phyloP scores from a whole-genome alignment of 2,797 vertebrate genomes.

The Scleropages formosus region DNA sequence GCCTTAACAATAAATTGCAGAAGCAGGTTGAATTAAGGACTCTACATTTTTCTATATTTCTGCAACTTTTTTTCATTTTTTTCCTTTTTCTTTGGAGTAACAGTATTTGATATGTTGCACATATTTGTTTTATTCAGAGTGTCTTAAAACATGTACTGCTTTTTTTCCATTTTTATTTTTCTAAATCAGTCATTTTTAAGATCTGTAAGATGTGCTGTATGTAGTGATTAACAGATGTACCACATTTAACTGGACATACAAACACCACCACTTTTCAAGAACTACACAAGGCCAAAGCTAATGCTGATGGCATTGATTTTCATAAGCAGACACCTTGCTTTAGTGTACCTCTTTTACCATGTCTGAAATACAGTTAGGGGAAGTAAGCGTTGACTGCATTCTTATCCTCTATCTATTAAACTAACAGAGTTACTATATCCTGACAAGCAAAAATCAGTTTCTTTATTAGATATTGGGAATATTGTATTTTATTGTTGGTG shows the following conservation, averaged over 20 bases:
- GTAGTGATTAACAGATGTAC: too few species aligned
- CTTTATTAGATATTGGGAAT: conserved; percentile 9
- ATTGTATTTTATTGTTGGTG: conserved; percentile 20
- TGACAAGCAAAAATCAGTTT: background rate
- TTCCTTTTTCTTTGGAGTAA: background rate
- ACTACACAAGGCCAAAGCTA: background rate
- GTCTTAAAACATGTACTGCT: background rate
- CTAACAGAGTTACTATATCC: background rate
- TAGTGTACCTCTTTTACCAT: conserved; percentile 6
- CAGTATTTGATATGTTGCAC: background rate
- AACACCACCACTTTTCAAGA: background rate
- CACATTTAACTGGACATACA: background rate
- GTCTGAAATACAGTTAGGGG: background rate
- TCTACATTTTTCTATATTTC: conserved; percentile 14
- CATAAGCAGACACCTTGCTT: background rate
- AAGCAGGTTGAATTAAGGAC: background rate
- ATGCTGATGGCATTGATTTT: background rate
- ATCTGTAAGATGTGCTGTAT: background rate
- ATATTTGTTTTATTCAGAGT: background rate
- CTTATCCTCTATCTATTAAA: too few species aligned
- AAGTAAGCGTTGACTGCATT: too few species aligned
- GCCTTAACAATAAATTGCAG: background rate
- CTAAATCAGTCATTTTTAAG: too few species aligned
- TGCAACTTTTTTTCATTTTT: background rate
- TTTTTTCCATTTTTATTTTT: too few species aligned